Evolutionary conservation across 2,797 vertebrate genomes (phyloP).

Genomic region (Tenualosa thibaudeaui): DNA sequence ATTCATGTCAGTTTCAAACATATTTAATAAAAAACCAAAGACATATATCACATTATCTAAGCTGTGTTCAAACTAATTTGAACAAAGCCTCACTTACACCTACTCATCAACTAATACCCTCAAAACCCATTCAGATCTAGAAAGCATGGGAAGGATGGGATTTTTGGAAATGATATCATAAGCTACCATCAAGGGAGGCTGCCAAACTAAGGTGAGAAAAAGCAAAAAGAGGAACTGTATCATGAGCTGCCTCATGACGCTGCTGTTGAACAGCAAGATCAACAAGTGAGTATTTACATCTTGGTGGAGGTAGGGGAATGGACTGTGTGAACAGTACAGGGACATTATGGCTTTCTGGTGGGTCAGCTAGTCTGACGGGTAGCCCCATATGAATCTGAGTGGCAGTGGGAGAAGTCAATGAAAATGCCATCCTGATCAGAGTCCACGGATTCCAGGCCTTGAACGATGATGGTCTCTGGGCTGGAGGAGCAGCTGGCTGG

Average conservation of each 20-base stretch:
- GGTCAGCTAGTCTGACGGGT: slow-evolving; percentile 72
- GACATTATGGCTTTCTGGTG: not conserved
- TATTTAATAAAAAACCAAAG: slow-evolving; percentile 4
- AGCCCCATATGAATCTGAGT: slow-evolving; percentile 77
- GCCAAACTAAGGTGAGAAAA: not conserved
- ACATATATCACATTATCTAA: not conserved
- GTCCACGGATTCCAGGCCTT: slow-evolving; percentile 87
- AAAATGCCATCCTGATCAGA: slow-evolving; percentile 95
- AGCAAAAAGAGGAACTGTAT: not conserved
- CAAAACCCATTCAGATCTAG: not conserved
- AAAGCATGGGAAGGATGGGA: not conserved
- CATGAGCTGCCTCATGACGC: not conserved
- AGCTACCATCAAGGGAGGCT: not conserved
- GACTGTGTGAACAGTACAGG: not conserved
- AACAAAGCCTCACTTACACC: not conserved
- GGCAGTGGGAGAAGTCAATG: slow-evolving; percentile 89
- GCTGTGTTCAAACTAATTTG: not conserved
- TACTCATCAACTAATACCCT: not conserved
- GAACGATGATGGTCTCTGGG: slow-evolving; percentile 91
- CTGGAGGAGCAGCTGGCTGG: slow-evolving; percentile 86
- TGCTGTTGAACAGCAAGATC: not conserved
- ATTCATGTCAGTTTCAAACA: not conserved
- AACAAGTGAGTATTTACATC: not conserved
- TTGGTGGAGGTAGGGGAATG: not conserved
- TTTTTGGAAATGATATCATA: not conserved